Percentiles rank a stretch among this genome's conserved stretches.
Evolutionary conservation across 2,113 vertebrate genomes (phyloP).

Genomic region (Numida meleagris): DNA sequence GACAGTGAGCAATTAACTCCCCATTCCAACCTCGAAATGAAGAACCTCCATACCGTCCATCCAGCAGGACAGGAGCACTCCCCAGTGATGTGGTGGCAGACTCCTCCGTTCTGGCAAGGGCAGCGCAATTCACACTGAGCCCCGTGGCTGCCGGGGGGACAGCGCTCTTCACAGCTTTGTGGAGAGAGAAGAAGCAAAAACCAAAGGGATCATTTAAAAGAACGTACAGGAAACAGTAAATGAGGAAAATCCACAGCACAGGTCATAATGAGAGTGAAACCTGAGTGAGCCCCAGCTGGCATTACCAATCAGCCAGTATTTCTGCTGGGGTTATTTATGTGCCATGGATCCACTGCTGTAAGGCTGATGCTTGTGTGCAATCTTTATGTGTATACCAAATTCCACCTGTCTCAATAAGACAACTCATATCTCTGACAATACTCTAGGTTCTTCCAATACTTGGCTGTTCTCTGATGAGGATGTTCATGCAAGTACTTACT

Average conservation of each 20-base stretch:
- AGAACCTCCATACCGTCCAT: conserved; percentile 87
- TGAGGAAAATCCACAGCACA: background rate
- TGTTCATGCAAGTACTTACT: background rate
- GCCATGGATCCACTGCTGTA: background rate
- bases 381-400: background rate
- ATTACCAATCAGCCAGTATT: background rate
- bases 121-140: conserved; percentile 95
- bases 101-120: conserved; percentile 96
- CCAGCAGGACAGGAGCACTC: conserved; percentile 94
- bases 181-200: background rate
- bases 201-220: background rate
- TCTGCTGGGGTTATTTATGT: background rate
- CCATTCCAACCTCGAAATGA: background rate
- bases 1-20: background rate
- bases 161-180: conserved; percentile 91
- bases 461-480: background rate
- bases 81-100: conserved; percentile 96
- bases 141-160: conserved; percentile 93
- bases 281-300: background rate
- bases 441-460: background rate
- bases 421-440: background rate
- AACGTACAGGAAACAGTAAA: background rate
- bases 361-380: background rate
- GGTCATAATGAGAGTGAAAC: background rate
- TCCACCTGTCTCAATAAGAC: background rate